Evolutionary conservation across 2,113 vertebrate species (phyloP).

Genomic region (Paralichthys olivaceus): DNA sequence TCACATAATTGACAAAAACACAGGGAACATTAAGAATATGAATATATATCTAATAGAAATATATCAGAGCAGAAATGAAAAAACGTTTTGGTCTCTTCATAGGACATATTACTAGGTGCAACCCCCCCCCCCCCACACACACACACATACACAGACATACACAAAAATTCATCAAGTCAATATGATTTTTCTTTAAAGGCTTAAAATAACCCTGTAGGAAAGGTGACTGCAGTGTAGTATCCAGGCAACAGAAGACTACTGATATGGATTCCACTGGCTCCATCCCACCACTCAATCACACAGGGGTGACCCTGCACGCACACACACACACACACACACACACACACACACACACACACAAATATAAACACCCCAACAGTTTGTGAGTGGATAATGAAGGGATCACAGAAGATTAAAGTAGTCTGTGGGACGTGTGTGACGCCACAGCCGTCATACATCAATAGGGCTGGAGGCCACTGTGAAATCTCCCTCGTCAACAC

Average conservation of each 20-base stretch:
- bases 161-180: conserved; percentile 40
- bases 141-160: conserved; percentile 21
- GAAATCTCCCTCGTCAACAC: conserved; percentile 50
- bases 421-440: conserved; percentile 40
- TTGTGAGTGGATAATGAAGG: conserved; percentile 51
- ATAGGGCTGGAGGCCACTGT: conserved; percentile 33
- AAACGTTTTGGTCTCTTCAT: not conserved
- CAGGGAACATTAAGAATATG: not conserved
- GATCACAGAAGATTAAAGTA: conserved; percentile 57
- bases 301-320: conserved; percentile 68
- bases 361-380: conserved; percentile 25
- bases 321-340: conserved; percentile 26
- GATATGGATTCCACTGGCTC: conserved; percentile 74
- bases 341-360: conserved; percentile 24
- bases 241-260: conserved; percentile 80
- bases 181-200: conserved; percentile 67
- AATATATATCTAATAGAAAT: not conserved
- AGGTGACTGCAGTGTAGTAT: conserved; percentile 72
- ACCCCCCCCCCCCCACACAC: not conserved
- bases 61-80: not conserved
- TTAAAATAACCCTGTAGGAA: conserved; percentile 78
- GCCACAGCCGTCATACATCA: conserved; percentile 57
- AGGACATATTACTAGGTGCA: not conserved
- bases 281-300: conserved; percentile 71
- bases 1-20: conserved; percentile 3